Evolutionary conservation across 2,888 invertebrate species (phyloP).

Genomic region (Dicranocentrus wangi): DNA sequence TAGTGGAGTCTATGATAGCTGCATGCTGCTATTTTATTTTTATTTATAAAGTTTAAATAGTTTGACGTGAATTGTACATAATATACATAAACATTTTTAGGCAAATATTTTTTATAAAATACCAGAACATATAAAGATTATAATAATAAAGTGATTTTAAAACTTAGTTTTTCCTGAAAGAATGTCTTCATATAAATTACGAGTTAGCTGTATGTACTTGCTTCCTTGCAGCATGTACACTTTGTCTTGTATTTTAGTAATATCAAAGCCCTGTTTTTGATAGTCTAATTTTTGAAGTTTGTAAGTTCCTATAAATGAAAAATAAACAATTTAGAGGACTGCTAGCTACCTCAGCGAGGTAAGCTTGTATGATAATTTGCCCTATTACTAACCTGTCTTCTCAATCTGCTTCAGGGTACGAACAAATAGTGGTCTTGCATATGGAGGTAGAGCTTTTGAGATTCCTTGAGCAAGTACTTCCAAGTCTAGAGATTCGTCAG

Average conservation of each 20-base stretch:
- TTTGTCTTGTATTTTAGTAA: constrained; percentile 80
- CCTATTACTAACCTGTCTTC: constrained; percentile 76
- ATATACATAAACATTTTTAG: no score
- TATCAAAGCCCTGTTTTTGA: constrained; percentile 88
- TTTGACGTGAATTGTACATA: neutral
- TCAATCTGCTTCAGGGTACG: constrained; percentile 76
- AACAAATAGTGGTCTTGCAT: constrained; percentile 78
- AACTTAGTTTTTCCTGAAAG: constrained; percentile 31
- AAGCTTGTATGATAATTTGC: no score
- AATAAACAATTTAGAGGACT: no score
- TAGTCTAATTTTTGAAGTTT: constrained; percentile 93
- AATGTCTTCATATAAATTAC: constrained; percentile 78
- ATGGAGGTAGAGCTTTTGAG: constrained; percentile 75
- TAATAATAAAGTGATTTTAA: neutral
- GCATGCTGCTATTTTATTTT: neutral
- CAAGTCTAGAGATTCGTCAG: constrained; percentile 73
- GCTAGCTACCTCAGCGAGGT: no score
- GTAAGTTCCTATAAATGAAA: constrained; percentile 85
- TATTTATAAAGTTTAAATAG: neutral
- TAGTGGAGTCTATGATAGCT: neutral
- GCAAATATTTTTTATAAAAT: no score
- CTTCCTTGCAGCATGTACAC: constrained; percentile 81
- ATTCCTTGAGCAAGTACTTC: constrained; percentile 69
- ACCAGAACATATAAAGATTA: neutral
- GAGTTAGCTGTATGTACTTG: constrained; percentile 82